Conservation (phyloP, 2,888 invertebrate genomes). For the Cheilosia vulpina region DNA sequence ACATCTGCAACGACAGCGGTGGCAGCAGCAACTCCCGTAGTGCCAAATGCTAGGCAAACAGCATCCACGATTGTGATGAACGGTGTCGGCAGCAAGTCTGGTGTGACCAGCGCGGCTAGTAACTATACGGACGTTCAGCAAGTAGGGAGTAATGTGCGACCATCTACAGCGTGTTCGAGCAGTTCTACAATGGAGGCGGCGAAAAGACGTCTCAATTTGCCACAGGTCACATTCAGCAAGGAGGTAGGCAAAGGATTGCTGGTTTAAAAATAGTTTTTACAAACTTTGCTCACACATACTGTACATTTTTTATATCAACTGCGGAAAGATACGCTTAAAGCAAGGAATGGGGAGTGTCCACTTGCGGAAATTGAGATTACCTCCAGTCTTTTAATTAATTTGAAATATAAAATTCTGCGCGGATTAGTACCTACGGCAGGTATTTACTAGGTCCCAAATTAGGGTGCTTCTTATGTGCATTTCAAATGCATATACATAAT, state of each 20-base stretch:
- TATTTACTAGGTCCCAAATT: too few relatives aligned
- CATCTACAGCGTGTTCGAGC: conserved; percentile 89
- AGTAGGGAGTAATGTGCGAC: conserved; percentile 83
- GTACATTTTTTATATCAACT: conserved; percentile 40
- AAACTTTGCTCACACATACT: neutral
- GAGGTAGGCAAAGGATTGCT: conserved; percentile 96
- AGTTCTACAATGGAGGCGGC: conserved; percentile 86
- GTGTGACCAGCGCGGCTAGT: conserved; percentile 76
- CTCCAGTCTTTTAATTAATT: too few relatives aligned
- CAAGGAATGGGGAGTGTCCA: neutral
- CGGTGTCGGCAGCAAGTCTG: conserved; percentile 75
- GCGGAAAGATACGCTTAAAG: conserved; percentile 57
- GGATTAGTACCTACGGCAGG: too few relatives aligned
- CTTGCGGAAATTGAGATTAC: too few relatives aligned
- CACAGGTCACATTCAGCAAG: conserved; percentile 93
- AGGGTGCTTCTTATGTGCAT: too few relatives aligned
- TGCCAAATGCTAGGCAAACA: conserved; percentile 59
- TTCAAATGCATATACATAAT: too few relatives aligned
- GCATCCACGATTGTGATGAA: conserved; percentile 77
- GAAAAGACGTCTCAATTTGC: conserved; percentile 88
- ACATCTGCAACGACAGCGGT: conserved; percentile 60
- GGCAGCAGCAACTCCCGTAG: conserved; percentile 16
- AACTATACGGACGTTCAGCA: conserved; percentile 76
- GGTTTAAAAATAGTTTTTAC: conserved; percentile 84
- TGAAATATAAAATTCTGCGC: too few relatives aligned